Evolutionary conservation across 2,888 invertebrate species (phyloP), one percentile per base, ranked within the genome.

Genomic region (Drosophila meridionalis): DNA sequence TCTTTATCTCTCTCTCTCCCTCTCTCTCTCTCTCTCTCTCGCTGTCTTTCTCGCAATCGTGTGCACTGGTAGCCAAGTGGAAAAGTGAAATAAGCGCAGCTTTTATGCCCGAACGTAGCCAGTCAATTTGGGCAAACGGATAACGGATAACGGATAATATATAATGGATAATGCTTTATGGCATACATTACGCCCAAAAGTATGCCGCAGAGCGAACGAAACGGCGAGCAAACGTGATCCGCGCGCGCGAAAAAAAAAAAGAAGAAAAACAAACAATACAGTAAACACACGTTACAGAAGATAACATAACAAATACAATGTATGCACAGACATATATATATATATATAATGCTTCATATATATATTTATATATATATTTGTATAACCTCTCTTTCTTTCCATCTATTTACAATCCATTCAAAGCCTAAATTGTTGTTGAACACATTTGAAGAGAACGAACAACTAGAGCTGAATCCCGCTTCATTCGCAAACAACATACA

Each of bases 51-150:
- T 36, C 50, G 7, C 28, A 20, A 26, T 43, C 64, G 53, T 80
- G 75, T 76, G 76, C 71, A 78, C 30, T 76, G 86, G 45, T 64
- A 69, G 69, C 75, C 72, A 75, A 69, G 83, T 73, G 89, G 68
- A 77, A 80, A 85, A 78, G 76, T 86, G 78, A 83, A 88, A 86
- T 80, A 88, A 86, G 78, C 83, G 68, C 78, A 68, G 69, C 78
- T 72, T 83, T 80, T 71, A 61, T 80, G 70, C 66, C 73, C 50
- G 36, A 60, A 48, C 53, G 70, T 53, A 66, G 57, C 62, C 69
- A 80, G 81, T 74, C 77, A 80, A 80, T 80, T 80, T 73, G 76
- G 69, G 63, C 38, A 78, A 77, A 58, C 43, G 73, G 64, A 64
- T 64, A 64, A 28, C 36, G 55, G 55, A 43, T 60, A 60, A 28